phyloP scores from a whole-genome alignment of 2,888 invertebrate genomes.

The Agrochola lota region DNA sequence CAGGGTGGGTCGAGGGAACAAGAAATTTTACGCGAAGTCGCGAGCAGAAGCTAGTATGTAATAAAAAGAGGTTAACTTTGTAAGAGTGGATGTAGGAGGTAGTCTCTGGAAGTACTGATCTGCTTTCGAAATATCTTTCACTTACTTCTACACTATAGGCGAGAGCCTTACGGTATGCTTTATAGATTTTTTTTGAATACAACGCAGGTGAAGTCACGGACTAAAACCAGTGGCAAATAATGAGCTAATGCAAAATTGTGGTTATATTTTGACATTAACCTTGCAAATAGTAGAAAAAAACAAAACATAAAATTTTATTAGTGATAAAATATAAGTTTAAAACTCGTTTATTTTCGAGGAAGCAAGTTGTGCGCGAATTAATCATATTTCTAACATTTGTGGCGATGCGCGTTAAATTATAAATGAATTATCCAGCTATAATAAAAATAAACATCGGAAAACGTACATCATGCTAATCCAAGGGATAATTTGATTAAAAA shows the following conservation, averaged over 20 bases:
- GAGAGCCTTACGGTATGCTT: no score
- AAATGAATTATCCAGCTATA: neutral
- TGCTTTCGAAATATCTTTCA: neutral
- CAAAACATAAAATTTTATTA: neutral
- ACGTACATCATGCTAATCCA: constrained; percentile 37
- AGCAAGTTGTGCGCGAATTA: neutral
- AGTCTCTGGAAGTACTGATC: neutral
- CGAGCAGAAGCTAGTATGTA: neutral
- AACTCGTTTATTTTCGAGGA: neutral
- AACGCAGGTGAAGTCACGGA: no score
- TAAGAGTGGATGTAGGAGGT: neutral
- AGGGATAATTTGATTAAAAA: constrained; percentile 42
- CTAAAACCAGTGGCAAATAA: neutral
- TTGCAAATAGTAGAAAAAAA: neutral
- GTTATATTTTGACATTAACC: neutral
- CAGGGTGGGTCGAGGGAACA: no score
- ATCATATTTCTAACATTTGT: neutral
- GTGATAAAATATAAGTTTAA: constrained; percentile 7
- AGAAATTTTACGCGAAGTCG: no score
- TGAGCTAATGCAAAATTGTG: neutral
- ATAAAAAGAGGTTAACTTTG: neutral
- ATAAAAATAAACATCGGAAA: constrained; percentile 41
- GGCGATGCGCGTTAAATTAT: neutral
- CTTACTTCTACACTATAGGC: neutral
- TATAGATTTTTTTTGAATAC: no score